A percentile compares a stretch with the other conserved stretches of the same genome.
Conservation (phyloP, 2,888 invertebrate genomes). For the Leptopilina myrica region DNA sequence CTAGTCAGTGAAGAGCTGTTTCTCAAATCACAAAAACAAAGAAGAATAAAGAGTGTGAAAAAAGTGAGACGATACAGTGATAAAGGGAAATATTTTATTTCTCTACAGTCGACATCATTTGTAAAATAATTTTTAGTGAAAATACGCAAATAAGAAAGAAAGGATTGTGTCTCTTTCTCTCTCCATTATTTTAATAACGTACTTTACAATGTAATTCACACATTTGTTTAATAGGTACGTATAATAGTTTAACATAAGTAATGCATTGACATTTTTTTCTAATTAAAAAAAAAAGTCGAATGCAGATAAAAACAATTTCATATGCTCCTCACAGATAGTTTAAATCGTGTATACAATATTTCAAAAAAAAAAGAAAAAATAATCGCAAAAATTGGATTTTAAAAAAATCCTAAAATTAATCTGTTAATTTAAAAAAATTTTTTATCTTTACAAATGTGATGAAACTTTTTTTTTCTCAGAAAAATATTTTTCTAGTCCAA, state of each 20-base stretch:
- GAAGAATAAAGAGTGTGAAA: constrained; percentile 30
- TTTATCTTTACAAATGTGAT: neutral
- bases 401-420: too few relatives aligned
- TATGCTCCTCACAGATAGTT: constrained; percentile 9
- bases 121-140: constrained; percentile 48
- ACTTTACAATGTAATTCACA: constrained; percentile 42
- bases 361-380: neutral
- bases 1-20: constrained; percentile 64
- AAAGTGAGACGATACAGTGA: constrained; percentile 9
- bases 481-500: constrained; percentile 20
- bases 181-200: constrained; percentile 52
- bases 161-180: constrained; percentile 32
- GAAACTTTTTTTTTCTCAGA: constrained; percentile 15
- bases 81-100: neutral
- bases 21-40: constrained; percentile 55
- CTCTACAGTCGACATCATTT: constrained; percentile 42
- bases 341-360: constrained; percentile 10
- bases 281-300: neutral
- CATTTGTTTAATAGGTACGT: constrained; percentile 30
- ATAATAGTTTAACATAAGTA: neutral
- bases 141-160: constrained; percentile 33
- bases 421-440: neutral
- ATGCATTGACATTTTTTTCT: constrained; percentile 1
- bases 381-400: neutral
- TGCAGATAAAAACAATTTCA: neutral